A percentile compares a stretch with the other conserved stretches of the same genome.
phyloP scores from a whole-genome alignment of 2,888 invertebrate species.

The Axea sp. region DNA sequence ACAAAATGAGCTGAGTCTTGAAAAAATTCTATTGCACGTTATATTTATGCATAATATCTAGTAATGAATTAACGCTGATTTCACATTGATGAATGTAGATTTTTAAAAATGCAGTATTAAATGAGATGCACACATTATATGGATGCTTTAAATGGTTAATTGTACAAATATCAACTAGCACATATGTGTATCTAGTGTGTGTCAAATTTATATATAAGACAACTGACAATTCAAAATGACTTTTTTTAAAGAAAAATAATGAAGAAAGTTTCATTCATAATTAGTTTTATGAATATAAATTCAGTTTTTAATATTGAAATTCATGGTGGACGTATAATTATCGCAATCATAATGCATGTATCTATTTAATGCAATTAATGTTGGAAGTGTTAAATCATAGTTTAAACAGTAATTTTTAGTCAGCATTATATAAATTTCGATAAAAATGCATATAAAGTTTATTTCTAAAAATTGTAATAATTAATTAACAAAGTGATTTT shows the following conservation, averaged over 20 bases:
- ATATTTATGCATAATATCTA: slow-evolving; percentile 8
- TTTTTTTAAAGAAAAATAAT: background rate
- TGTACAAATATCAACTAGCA: slow-evolving; percentile 20
- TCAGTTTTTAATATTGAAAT: too few species aligned
- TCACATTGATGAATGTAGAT: slow-evolving; percentile 10
- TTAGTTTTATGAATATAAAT: too few species aligned
- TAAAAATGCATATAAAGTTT: too few species aligned
- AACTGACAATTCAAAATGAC: background rate
- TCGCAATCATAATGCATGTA: too few species aligned
- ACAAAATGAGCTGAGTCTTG: background rate
- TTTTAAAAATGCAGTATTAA: background rate
- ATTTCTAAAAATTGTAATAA: too few species aligned
- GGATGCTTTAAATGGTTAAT: slow-evolving; percentile 27
- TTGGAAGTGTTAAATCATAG: too few species aligned
- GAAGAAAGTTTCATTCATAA: too few species aligned
- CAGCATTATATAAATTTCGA: too few species aligned
- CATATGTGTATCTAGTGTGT: slow-evolving; percentile 1
- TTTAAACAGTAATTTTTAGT: too few species aligned
- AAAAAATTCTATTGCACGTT: too few species aligned
- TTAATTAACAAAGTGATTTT: slow-evolving; percentile 9
- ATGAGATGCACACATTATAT: slow-evolving; percentile 24
- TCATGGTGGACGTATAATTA: too few species aligned
- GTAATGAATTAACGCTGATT: slow-evolving; percentile 6
- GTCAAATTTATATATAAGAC: slow-evolving; percentile 12
- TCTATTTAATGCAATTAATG: too few species aligned